Conservation (phyloP, 2,888 invertebrate genomes). For the Tetheella fluctuosa region DNA sequence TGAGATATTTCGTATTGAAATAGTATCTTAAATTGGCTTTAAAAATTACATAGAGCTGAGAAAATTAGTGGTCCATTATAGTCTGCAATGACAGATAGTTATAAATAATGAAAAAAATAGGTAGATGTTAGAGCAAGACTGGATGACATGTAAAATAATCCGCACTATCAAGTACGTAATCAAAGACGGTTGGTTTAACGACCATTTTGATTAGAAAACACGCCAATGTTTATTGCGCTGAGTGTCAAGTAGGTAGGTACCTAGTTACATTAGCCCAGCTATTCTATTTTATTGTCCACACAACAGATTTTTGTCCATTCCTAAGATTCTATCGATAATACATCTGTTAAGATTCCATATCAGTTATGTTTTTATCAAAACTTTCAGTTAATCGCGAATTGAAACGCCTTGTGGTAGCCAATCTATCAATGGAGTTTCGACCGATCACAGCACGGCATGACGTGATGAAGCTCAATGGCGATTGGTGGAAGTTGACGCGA, state of each 20-base stretch:
- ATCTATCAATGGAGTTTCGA: slow-evolving; percentile 72
- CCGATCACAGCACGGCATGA: slow-evolving; percentile 62
- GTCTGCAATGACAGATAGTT: background rate
- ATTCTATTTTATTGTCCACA: slow-evolving; percentile 14
- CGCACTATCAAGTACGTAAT: background rate
- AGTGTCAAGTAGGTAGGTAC: slow-evolving; percentile 33
- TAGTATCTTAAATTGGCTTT: no score
- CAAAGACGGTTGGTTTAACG: slow-evolving; percentile 25
- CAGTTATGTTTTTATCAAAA: slow-evolving; percentile 78
- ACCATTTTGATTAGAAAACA: slow-evolving; percentile 46
- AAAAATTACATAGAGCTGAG: no score
- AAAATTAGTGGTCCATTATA: background rate
- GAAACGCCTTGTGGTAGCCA: slow-evolving; percentile 73
- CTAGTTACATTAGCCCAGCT: no score
- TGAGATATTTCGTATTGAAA: no score
- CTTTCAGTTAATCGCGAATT: slow-evolving; percentile 79
- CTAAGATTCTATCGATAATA: slow-evolving; percentile 49
- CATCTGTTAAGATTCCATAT: slow-evolving; percentile 71
- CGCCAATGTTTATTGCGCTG: slow-evolving; percentile 50
- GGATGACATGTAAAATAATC: slow-evolving; percentile 7
- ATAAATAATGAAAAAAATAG: background rate
- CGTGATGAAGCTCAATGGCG: slow-evolving; percentile 58
- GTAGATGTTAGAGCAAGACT: background rate
- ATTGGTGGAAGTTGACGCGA: slow-evolving; percentile 74
- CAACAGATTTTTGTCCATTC: slow-evolving; percentile 36